Evolutionary conservation across 1,140 invertebrate species (phyloP), one percentile per base, ranked within the genome.

Genomic region (Drosophila asahinai): DNA sequence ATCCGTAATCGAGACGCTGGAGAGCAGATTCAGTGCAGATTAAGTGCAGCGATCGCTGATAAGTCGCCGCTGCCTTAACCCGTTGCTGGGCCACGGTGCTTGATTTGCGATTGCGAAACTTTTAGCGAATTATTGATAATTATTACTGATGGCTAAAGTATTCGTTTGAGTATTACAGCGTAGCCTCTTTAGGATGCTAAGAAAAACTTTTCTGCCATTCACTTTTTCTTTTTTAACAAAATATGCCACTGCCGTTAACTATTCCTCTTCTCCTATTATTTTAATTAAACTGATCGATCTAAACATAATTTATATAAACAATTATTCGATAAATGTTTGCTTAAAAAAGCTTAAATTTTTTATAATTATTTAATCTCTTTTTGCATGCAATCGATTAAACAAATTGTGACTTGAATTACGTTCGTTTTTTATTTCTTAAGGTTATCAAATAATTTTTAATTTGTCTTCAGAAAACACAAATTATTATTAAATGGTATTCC

Each of bases 1-100:
- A 78, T 62, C 43, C 57, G 58, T 47, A 77, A 78, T 70, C 64
- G 64, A 62, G 57, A 77, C 57, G 38, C 58, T 52, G 51, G 58
- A n/a, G 27, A 68, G 42, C 19, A 30, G 45, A 30, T 55, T 70
- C 58, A 78, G 47, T 78, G 55, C 42, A 76, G 22, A 57, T 57
- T 57, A 57, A 57, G 36, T 40, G 36, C 36, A 57, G 30, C 51
- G 42, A 57, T 57, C 36, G 52, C 30, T 33, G 71, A 43, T 55
- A 49, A 55, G 61, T 57, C 27, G 42, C 27, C 12, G 49, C 22
- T 33, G 33, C 25, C 33, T 78, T 78, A 77, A 78, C 75, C 51
- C 75, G 33, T 40, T 17, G 22, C 19, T 17, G 45, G 43, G 36
- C 54, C 38, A 7, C 17, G 51, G 54, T 55, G 36, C 27, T 57